Evolutionary conservation across 2,113 vertebrate genomes (phyloP).

Genomic region (Zeus faber): DNA sequence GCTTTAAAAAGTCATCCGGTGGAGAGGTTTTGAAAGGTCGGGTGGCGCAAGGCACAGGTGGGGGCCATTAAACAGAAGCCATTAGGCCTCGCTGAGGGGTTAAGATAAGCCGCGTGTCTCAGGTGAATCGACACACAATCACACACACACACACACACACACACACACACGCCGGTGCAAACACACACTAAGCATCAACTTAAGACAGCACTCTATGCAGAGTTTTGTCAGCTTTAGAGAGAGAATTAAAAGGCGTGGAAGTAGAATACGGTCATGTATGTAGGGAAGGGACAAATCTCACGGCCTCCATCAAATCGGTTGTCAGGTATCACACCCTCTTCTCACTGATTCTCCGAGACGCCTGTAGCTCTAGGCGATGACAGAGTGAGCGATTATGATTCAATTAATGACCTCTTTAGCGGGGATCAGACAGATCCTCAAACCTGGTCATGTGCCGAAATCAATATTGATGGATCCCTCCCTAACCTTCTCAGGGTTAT

Average conservation of each 20-base stretch:
- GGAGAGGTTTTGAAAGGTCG: not conserved
- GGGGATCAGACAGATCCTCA: conserved; percentile 32
- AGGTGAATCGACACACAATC: conserved; percentile 4
- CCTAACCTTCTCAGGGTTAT: not conserved
- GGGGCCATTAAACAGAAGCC: conserved; percentile 9
- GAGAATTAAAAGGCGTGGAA: too few relatives aligned
- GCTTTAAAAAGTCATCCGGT: conserved; percentile 4
- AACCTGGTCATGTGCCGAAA: conserved; percentile 19
- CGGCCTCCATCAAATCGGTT: conserved; percentile 20
- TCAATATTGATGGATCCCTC: conserved; percentile 48
- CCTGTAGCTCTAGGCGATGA: conserved; percentile 6
- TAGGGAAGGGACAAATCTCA: not conserved
- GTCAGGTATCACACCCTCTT: conserved; percentile 28
- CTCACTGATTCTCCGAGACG: conserved; percentile 13
- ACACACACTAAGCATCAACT: conserved; percentile 16
- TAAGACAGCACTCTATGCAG: too few relatives aligned
- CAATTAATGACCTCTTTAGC: conserved; percentile 46
- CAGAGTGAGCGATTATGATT: conserved; percentile 40
- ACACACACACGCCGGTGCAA: too few relatives aligned
- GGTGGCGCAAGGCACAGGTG: not conserved
- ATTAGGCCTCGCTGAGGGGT: conserved; percentile 31
- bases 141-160: too few relatives aligned
- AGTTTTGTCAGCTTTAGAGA: too few relatives aligned
- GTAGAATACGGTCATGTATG: too few relatives aligned
- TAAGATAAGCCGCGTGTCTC: conserved; percentile 31